Percentiles rank a stretch among this genome's conserved stretches.
These are phyloP conservation scores for Nibea albiflora DNA, from an alignment of 2,113 vertebrate species.

Conservation along the genomic window DNA sequence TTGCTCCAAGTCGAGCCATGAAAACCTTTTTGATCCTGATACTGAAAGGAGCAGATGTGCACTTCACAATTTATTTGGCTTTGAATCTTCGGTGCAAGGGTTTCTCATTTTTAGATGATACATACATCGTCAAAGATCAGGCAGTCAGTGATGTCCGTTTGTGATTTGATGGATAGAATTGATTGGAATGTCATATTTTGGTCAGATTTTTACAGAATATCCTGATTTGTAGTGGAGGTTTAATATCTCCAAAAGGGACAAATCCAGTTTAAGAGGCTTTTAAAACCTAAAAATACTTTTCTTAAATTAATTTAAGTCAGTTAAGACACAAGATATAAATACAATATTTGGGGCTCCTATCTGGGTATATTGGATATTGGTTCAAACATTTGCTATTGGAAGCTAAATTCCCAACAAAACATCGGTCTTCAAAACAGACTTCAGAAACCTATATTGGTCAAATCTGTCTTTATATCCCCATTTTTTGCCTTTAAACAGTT, in stretches of 20 bases:
- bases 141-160: neutral
- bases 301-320: neutral
- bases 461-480: neutral
- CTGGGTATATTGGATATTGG: neutral
- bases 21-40: conserved; percentile 63
- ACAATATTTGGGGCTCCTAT: neutral
- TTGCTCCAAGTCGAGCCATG: conserved; percentile 25
- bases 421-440: neutral
- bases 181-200: conserved; percentile 9
- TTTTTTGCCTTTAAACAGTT: neutral
- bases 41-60: conserved; percentile 42
- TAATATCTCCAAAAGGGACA: neutral
- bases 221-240: neutral
- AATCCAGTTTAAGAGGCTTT: neutral
- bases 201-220: neutral
- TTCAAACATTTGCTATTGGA: neutral
- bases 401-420: neutral
- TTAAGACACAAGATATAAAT: neutral
- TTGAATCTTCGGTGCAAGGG: neutral
- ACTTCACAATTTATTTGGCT: conserved; percentile 26
- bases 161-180: conserved; percentile 3
- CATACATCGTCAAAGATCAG: neutral
- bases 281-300: neutral
- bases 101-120: conserved; percentile 32
- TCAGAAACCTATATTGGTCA: neutral